Evolutionary conservation across 2,888 invertebrate genomes (phyloP).

Genomic region (Coremacera marginata): DNA sequence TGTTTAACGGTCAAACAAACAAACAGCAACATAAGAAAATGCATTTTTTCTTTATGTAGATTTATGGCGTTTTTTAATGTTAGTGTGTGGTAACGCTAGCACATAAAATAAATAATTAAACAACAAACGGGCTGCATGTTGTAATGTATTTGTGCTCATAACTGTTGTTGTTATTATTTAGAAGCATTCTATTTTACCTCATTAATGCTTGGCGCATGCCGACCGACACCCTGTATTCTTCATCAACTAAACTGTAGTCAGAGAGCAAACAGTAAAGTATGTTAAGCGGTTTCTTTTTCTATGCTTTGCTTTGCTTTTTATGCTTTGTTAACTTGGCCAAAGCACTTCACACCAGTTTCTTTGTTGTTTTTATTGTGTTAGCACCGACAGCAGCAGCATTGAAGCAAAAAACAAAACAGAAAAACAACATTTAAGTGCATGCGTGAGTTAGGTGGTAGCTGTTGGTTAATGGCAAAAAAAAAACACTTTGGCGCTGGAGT

Average conservation of each 20-base stretch:
- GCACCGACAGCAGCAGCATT: background rate
- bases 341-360: constrained; percentile 32
- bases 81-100: too few relatives aligned
- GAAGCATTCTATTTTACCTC: too few relatives aligned
- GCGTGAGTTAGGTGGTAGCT: background rate
- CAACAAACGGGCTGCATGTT: too few relatives aligned
- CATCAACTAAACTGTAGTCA: background rate
- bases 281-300: constrained; percentile 32
- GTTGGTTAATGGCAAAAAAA: background rate
- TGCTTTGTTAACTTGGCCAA: constrained; percentile 33
- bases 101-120: too few relatives aligned
- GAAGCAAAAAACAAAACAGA: background rate
- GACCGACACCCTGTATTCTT: too few relatives aligned
- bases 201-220: too few relatives aligned
- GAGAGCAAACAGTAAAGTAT: constrained; percentile 10
- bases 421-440: background rate
- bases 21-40: too few relatives aligned
- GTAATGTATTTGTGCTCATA: too few relatives aligned
- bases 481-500: background rate
- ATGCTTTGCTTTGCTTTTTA: constrained; percentile 9
- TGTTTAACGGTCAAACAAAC: too few relatives aligned
- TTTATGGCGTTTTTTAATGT: too few relatives aligned
- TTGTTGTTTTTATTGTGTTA: constrained; percentile 1
- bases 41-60: too few relatives aligned
- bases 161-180: too few relatives aligned